A percentile compares a stretch with the other conserved stretches of the same genome.
These are phyloP conservation scores for Gopherus flavomarginatus DNA, from an alignment of 2,113 vertebrate species.

Conservation along the genomic window DNA sequence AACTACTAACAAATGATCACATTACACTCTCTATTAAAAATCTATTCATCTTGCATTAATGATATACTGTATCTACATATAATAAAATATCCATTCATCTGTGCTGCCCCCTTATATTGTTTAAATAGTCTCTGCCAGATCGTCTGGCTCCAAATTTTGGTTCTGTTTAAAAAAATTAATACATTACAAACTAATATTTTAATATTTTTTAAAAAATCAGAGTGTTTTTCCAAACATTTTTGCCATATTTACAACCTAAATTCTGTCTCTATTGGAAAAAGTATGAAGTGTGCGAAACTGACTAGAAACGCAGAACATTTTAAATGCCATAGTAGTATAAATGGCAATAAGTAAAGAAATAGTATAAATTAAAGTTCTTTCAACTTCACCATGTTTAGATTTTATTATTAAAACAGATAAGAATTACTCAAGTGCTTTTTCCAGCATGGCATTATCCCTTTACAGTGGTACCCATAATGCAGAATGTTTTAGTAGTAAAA, in stretches of 20 bases:
- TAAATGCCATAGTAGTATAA: background rate
- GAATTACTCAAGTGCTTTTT: background rate
- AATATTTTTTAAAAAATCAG: background rate
- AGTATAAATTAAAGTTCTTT: background rate
- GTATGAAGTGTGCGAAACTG: background rate
- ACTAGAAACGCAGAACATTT: slow-evolving; percentile 9
- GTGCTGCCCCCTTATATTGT: background rate
- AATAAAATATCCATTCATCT: slow-evolving; percentile 46
- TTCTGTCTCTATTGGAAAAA: background rate
- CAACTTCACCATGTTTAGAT: slow-evolving; percentile 2
- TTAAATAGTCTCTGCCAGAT: slow-evolving; percentile 66
- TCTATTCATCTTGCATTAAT: slow-evolving; percentile 65
- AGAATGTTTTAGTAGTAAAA: background rate
- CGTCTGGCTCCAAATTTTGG: slow-evolving; percentile 52
- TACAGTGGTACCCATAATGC: background rate
- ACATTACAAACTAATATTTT: slow-evolving; percentile 1
- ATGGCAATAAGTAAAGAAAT: background rate
- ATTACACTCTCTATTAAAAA: slow-evolving; percentile 50
- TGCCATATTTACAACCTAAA: slow-evolving; percentile 49
- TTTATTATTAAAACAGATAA: background rate
- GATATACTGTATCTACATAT: slow-evolving; percentile 34
- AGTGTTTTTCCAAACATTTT: slow-evolving; percentile 8
- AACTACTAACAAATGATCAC: slow-evolving; percentile 58
- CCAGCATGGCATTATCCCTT: background rate
- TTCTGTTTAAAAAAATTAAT: slow-evolving; percentile 57